Evolutionary conservation across 2,888 invertebrate genomes (phyloP).

Genomic region (Meiosimyza platycephala): DNA sequence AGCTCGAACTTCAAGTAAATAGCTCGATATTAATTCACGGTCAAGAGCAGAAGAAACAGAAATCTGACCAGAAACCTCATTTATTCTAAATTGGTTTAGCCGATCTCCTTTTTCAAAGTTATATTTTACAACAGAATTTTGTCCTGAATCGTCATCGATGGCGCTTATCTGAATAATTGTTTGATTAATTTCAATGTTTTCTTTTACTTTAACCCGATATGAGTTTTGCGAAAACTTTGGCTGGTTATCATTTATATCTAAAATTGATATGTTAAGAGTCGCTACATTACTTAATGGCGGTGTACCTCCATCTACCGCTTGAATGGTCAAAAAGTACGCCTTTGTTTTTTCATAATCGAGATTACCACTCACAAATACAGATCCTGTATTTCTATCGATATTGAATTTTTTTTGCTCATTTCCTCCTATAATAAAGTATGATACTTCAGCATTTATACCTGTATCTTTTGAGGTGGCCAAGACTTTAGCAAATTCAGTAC

Average conservation of each 20-base stretch:
- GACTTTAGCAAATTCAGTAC: conserved; percentile 85
- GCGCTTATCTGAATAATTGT: conserved; percentile 83
- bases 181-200: conserved; percentile 80
- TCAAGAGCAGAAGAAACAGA: conserved; percentile 81
- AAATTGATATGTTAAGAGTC: conserved; percentile 84
- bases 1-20: conserved; percentile 84
- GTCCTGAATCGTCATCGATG: conserved; percentile 84
- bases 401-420: conserved; percentile 89
- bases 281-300: conserved; percentile 91
- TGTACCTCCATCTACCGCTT: conserved; percentile 89
- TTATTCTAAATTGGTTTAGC: conserved; percentile 81
- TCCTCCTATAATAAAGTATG: conserved; percentile 87
- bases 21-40: conserved; percentile 82
- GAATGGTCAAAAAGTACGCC: conserved; percentile 88
- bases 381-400: conserved; percentile 80
- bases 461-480: conserved; percentile 92
- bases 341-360: conserved; percentile 89
- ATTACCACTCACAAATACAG: conserved; percentile 79
- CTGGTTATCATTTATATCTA: conserved; percentile 89
- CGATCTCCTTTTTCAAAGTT: conserved; percentile 82
- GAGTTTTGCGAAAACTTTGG: conserved; percentile 83
- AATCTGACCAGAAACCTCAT: conserved; percentile 81
- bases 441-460: conserved; percentile 92
- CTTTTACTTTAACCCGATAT: conserved; percentile 81
- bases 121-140: conserved; percentile 84